Conservation (phyloP, 2,888 invertebrate genomes). For the Calephelis perditalis region DNA sequence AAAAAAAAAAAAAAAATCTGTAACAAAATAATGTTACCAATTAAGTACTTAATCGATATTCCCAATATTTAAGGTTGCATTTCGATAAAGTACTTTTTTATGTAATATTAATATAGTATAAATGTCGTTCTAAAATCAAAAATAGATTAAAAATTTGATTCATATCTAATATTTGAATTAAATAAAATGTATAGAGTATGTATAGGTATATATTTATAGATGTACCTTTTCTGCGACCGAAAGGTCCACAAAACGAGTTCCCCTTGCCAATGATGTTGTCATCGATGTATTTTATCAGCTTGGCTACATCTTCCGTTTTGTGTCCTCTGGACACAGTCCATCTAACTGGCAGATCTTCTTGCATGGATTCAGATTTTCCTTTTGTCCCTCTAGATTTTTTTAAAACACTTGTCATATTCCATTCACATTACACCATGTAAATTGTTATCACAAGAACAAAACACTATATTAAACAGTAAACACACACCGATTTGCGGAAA, state of each 20-base stretch:
- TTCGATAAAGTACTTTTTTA: too few relatives aligned
- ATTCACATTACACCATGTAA: slow-evolving; percentile 54
- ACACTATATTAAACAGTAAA: slow-evolving; percentile 14
- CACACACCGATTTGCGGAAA: slow-evolving; percentile 20
- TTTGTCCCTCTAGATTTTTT: slow-evolving; percentile 70
- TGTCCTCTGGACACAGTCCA: slow-evolving; percentile 60
- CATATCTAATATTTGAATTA: too few relatives aligned
- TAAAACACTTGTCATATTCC: slow-evolving; percentile 71
- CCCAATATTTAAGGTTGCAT: too few relatives aligned
- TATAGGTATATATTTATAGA: too few relatives aligned
- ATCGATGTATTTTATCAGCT: slow-evolving; percentile 87
- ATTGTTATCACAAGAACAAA: slow-evolving; percentile 25
- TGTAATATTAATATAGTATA: too few relatives aligned
- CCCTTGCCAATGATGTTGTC: slow-evolving; percentile 89
- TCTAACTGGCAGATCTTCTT: slow-evolving; percentile 67
- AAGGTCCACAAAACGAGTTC: slow-evolving; percentile 89
- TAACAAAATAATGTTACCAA: too few relatives aligned
- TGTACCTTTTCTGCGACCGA: slow-evolving; percentile 87
- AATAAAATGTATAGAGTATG: too few relatives aligned
- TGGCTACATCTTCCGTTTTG: slow-evolving; percentile 82
- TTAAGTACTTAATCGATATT: too few relatives aligned
- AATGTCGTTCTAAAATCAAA: too few relatives aligned
- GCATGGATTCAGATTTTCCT: slow-evolving; percentile 75
- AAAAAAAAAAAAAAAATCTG: too few relatives aligned
- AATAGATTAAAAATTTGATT: too few relatives aligned